These are phyloP conservation scores for Platichthys stellatus DNA, from an alignment of 2,113 vertebrate species.

Conservation along the genomic window DNA sequence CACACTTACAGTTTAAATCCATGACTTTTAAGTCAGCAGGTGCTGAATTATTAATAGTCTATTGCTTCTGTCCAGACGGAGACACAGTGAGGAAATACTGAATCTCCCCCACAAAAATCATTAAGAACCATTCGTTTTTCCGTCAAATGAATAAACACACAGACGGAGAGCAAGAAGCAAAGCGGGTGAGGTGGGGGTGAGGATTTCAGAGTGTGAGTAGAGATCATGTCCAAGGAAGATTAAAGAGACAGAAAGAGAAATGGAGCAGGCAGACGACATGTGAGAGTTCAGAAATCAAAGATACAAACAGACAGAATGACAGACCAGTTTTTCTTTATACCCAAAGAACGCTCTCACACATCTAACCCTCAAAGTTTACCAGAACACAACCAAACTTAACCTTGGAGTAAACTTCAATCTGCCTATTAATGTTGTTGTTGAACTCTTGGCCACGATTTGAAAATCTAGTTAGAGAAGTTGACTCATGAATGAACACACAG, in stretches of 20 bases:
- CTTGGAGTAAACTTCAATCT: neutral
- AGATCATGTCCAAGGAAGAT: constrained; percentile 39
- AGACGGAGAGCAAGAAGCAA: constrained; percentile 23
- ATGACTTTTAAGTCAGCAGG: constrained; percentile 51
- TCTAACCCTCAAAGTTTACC: constrained; percentile 10
- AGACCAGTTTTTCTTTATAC: neutral
- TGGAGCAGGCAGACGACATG: constrained; percentile 9
- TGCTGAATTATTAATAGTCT: constrained; percentile 64
- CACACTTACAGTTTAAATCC: constrained; percentile 21
- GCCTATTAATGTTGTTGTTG: neutral
- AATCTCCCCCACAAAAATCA: constrained; percentile 39
- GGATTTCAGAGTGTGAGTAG: neutral
- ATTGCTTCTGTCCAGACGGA: constrained; percentile 52
- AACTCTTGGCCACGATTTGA: neutral
- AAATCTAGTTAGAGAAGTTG: neutral
- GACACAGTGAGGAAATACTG: constrained; percentile 35
- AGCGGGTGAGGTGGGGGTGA: neutral
- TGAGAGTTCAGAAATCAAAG: constrained; percentile 38
- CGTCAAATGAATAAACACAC: constrained; percentile 20
- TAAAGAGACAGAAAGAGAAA: constrained; percentile 32
- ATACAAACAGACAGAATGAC: constrained; percentile 4
- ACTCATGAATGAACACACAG: constrained; percentile 4
- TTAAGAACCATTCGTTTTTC: constrained; percentile 54
- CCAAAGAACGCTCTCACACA: constrained; percentile 12
- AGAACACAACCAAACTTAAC: neutral